These are phyloP conservation scores for Drosophila ezoana DNA, from an alignment of 2,888 invertebrate species.

Conservation along the genomic window DNA sequence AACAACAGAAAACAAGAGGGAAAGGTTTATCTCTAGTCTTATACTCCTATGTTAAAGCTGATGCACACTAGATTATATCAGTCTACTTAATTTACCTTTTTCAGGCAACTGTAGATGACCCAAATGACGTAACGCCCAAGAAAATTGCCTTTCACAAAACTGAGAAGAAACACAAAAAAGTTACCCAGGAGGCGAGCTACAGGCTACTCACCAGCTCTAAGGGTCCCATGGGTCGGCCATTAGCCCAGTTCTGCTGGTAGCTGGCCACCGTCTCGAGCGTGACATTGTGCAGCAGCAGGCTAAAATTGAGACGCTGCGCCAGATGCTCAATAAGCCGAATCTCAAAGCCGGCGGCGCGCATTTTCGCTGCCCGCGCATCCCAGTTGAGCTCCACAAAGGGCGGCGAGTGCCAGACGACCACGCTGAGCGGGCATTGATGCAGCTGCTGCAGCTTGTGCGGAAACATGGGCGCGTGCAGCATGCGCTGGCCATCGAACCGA, in stretches of 20 bases:
- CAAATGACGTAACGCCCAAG: too few species aligned
- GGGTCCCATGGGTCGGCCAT: constrained; percentile 40
- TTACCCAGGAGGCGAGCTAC: too few species aligned
- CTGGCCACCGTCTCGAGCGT: constrained; percentile 20
- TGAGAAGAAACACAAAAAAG: too few species aligned
- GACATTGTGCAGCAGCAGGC: constrained; percentile 33
- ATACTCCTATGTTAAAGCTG: too few species aligned
- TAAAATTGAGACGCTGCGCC: constrained; percentile 67
- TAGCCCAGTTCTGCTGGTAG: constrained; percentile 39
- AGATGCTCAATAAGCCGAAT: constrained; percentile 59
- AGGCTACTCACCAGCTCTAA: constrained; percentile 58
- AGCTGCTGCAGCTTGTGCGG: constrained; percentile 68
- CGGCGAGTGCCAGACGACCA: constrained; percentile 54
- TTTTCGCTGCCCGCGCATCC: not conserved
- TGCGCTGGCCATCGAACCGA: constrained; percentile 51
- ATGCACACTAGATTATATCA: too few species aligned
- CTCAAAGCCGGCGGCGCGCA: constrained; percentile 62
- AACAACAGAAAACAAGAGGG: too few species aligned
- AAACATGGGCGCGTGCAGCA: constrained; percentile 57
- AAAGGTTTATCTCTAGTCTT: too few species aligned
- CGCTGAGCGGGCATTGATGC: constrained; percentile 63
- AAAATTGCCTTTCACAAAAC: too few species aligned
- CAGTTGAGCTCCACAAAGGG: constrained; percentile 55
- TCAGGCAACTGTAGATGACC: too few species aligned
- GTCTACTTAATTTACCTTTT: too few species aligned